Conservation (phyloP, 2,797 vertebrate genomes). For the Falco berigora region DNA sequence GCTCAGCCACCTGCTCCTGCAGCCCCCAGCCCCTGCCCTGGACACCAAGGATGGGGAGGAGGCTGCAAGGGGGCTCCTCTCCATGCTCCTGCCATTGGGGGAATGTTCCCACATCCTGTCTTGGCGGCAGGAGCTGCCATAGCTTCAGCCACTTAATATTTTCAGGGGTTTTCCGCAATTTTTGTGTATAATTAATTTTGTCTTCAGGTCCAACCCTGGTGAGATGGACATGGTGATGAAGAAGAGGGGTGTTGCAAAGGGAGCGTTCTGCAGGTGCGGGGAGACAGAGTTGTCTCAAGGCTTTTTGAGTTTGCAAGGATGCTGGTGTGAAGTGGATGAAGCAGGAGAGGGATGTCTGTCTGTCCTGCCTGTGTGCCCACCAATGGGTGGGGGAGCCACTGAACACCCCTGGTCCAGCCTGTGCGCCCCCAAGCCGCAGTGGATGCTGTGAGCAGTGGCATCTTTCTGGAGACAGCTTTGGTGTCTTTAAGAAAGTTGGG, state of each 20-base stretch:
- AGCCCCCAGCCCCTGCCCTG: neutral
- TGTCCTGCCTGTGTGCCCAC: neutral
- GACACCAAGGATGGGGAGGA: too few species aligned
- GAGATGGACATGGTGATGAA: accelerated
- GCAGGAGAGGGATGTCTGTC: neutral
- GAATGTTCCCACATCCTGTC: neutral
- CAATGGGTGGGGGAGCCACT: neutral
- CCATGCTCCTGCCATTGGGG: neutral
- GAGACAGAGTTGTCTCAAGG: neutral
- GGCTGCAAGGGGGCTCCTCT: neutral
- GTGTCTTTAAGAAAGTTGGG: neutral
- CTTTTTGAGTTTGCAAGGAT: neutral
- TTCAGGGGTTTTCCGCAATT: neutral
- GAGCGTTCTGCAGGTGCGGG: neutral
- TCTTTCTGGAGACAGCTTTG: neutral
- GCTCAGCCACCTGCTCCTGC: neutral
- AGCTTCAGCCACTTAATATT: neutral
- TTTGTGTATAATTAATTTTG: neutral
- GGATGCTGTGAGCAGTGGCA: neutral
- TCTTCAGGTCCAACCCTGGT: too few species aligned
- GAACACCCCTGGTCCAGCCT: accelerated
- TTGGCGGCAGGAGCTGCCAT: neutral
- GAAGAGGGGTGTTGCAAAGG: accelerated
- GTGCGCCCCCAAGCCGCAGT: accelerated
- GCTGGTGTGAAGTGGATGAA: neutral